phyloP scores from a whole-genome alignment of 2,888 invertebrate species.

The Meteorus cinctellus region DNA sequence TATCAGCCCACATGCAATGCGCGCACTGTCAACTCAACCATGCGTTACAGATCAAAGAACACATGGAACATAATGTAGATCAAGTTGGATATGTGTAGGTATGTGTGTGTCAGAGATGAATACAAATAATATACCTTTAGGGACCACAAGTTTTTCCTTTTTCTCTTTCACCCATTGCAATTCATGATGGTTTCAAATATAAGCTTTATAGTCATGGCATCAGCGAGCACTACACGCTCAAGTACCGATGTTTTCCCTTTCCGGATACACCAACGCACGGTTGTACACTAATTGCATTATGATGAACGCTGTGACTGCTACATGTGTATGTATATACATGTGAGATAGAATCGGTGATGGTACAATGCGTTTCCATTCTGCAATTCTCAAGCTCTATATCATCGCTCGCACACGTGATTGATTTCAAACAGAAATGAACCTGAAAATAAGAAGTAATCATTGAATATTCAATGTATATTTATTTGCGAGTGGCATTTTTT shows the following conservation, averaged over 20 bases:
- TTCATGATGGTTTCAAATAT: not conserved
- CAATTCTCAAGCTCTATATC: constrained; percentile 11
- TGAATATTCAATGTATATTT: not conserved
- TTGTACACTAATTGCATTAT: constrained; percentile 45
- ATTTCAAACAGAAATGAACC: not conserved
- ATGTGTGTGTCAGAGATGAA: constrained; percentile 14
- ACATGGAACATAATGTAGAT: constrained; percentile 5
- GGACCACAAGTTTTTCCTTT: constrained; percentile 23
- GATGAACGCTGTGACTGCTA: constrained; percentile 37
- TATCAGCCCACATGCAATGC: constrained; percentile 15
- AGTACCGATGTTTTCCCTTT: constrained; percentile 34
- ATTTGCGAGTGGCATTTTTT: not conserved
- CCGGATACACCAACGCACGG: constrained; percentile 45
- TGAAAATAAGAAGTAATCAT: not conserved
- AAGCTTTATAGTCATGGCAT: not conserved
- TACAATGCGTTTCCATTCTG: constrained; percentile 10
- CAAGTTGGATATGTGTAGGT: not conserved
- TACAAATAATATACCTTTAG: constrained; percentile 45
- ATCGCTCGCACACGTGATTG: constrained; percentile 21
- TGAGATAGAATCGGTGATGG: not conserved
- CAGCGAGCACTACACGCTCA: constrained; percentile 16
- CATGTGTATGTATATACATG: constrained; percentile 16
- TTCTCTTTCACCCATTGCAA: constrained; percentile 15
- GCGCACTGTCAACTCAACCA: constrained; percentile 31
- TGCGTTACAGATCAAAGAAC: constrained; percentile 42